Evolutionary conservation across 2,888 invertebrate genomes (phyloP).

Genomic region (Rhamnusium bicolor): DNA sequence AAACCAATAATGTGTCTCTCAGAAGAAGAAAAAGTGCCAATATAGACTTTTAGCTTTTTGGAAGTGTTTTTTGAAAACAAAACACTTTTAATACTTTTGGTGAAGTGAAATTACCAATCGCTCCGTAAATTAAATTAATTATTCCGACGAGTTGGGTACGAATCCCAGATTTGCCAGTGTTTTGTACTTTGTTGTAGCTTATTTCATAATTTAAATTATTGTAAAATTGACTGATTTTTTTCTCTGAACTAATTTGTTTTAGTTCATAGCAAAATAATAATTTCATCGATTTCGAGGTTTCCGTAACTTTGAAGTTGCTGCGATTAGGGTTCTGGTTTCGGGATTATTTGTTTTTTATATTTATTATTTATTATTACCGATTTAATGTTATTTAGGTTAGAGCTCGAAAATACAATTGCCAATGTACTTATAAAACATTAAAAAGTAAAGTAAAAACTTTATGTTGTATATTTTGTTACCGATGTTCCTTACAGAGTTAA

Average conservation of each 20-base stretch:
- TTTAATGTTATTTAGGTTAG: conserved; percentile 28
- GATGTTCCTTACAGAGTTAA: too few relatives aligned
- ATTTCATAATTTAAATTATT: conserved; percentile 17
- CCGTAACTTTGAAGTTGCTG: conserved; percentile 38
- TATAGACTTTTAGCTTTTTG: conserved; percentile 19
- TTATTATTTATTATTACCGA: conserved; percentile 25
- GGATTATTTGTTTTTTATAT: conserved; percentile 51
- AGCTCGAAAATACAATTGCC: conserved; percentile 29
- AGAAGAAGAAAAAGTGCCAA: conserved; percentile 62
- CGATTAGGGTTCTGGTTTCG: conserved; percentile 49
- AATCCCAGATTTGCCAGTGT: conserved; percentile 23
- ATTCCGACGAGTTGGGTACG: neutral
- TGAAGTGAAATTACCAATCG: neutral
- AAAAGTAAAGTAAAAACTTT: neutral
- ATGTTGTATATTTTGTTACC: too few relatives aligned
- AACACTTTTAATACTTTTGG: conserved; percentile 22
- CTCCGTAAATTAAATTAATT: neutral
- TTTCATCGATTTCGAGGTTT: conserved; percentile 8
- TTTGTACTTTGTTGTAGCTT: neutral
- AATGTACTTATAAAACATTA: conserved; percentile 31
- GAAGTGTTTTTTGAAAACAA: too few relatives aligned
- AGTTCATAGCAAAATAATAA: conserved; percentile 51
- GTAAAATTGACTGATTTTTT: conserved; percentile 44
- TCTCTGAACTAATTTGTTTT: conserved; percentile 48
- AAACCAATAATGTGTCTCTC: conserved; percentile 73